Conservation (phyloP, 2,113 vertebrate genomes). For the Xenopus borealis region DNA sequence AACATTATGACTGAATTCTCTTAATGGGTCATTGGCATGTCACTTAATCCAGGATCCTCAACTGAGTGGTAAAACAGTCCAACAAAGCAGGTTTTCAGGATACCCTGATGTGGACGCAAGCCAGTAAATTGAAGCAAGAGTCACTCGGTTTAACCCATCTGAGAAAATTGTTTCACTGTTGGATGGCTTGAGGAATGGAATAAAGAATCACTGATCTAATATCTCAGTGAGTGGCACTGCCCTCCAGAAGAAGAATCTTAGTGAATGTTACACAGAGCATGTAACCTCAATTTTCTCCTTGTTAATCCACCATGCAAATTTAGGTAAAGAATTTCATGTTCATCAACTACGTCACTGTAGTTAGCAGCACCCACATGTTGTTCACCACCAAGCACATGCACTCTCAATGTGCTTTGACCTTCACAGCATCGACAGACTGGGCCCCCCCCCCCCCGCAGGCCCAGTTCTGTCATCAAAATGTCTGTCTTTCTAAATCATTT, state of each 20-base stretch:
- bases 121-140: no score
- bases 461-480: slow-evolving; percentile 57
- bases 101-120: no score
- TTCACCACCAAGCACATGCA: slow-evolving; percentile 36
- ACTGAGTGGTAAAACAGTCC: no score
- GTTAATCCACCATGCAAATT: background rate
- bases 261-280: background rate
- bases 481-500: slow-evolving; percentile 68
- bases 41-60: no score
- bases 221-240: background rate
- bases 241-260: no score
- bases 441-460: slow-evolving; percentile 56
- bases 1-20: no score
- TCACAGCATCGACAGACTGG: slow-evolving; percentile 65
- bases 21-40: no score
- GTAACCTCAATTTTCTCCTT: background rate
- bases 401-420: slow-evolving; percentile 60
- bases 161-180: background rate
- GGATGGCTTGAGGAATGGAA: background rate
- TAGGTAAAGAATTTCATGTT: background rate
- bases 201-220: background rate
- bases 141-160: no score
- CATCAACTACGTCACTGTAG: background rate
- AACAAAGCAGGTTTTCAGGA: no score
- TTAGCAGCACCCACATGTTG: slow-evolving; percentile 5